These are phyloP conservation scores for Helicoverpa assulta DNA, from an alignment of 2,888 invertebrate species.

Conservation along the genomic window DNA sequence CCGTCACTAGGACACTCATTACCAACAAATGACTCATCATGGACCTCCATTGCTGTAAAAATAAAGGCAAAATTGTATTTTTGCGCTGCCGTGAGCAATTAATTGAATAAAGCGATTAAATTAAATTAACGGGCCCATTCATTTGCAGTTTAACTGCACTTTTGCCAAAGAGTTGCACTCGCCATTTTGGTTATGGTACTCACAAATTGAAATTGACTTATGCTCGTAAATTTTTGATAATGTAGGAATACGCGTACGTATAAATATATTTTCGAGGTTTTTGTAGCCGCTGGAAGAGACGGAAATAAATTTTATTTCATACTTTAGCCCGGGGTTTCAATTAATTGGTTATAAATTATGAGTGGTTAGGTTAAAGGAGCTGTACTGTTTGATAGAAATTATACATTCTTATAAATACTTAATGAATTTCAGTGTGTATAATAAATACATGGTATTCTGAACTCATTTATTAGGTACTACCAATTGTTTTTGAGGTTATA, in stretches of 20 bases:
- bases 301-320: not conserved
- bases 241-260: not conserved
- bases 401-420: no score
- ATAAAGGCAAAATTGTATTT: constrained; percentile 61
- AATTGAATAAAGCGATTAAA: constrained; percentile 66
- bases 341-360: not conserved
- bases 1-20: constrained; percentile 38
- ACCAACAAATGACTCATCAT: constrained; percentile 58
- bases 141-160: constrained; percentile 64
- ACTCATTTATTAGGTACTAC: no score
- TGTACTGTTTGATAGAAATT: no score
- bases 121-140: constrained; percentile 64
- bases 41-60: constrained; percentile 49
- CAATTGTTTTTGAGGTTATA: no score
- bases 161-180: constrained; percentile 55
- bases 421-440: no score
- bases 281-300: not conserved
- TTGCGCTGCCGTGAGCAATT: constrained; percentile 54
- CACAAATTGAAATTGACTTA: constrained; percentile 60
- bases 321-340: constrained; percentile 4
- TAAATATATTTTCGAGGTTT: not conserved
- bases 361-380: not conserved
- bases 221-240: constrained; percentile 44
- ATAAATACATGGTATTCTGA: no score
- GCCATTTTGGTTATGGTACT: constrained; percentile 55